Conservation (phyloP, 2,797 vertebrate species). For the Apogon talboti region DNA sequence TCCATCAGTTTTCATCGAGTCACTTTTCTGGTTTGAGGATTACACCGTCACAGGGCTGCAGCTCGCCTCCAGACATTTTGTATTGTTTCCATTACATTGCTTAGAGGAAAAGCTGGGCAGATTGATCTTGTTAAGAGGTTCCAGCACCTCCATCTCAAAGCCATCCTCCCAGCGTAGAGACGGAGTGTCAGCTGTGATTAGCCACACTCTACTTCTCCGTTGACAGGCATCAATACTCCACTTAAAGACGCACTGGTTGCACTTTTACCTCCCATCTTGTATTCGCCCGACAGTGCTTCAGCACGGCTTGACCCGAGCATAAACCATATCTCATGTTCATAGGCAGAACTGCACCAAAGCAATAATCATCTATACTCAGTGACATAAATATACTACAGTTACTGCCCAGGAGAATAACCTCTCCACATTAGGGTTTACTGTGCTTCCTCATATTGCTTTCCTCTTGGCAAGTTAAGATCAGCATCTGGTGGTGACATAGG, state of each 20-base stretch:
- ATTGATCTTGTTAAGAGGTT: slow-evolving; percentile 57
- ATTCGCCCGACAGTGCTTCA: slow-evolving; percentile 15
- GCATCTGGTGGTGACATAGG: no score
- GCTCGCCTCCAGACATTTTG: neutral
- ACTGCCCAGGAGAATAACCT: neutral
- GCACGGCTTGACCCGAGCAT: slow-evolving; percentile 34
- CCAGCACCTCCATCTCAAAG: slow-evolving; percentile 29
- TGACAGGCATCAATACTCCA: slow-evolving; percentile 69
- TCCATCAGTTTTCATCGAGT: neutral
- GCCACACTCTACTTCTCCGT: slow-evolving; percentile 27
- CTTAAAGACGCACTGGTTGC: slow-evolving; percentile 37
- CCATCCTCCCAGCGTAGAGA: slow-evolving; percentile 17
- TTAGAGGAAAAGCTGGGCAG: slow-evolving; percentile 30
- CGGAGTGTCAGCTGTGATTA: slow-evolving; percentile 59
- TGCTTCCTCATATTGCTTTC: slow-evolving; percentile 1
- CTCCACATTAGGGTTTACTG: neutral
- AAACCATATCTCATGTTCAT: slow-evolving; percentile 34
- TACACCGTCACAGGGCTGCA: neutral
- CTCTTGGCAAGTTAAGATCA: neutral
- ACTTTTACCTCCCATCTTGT: slow-evolving; percentile 30
- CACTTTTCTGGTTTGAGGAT: slow-evolving; percentile 1
- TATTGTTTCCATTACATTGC: slow-evolving; percentile 35
- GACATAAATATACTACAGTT: slow-evolving; percentile 16
- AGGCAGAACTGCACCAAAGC: slow-evolving; percentile 2
- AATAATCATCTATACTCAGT: slow-evolving; percentile 22